A percentile compares a stretch with the other conserved stretches of the same genome.
phyloP scores from a whole-genome alignment of 2,888 invertebrate species.

The Lithophane socia region DNA sequence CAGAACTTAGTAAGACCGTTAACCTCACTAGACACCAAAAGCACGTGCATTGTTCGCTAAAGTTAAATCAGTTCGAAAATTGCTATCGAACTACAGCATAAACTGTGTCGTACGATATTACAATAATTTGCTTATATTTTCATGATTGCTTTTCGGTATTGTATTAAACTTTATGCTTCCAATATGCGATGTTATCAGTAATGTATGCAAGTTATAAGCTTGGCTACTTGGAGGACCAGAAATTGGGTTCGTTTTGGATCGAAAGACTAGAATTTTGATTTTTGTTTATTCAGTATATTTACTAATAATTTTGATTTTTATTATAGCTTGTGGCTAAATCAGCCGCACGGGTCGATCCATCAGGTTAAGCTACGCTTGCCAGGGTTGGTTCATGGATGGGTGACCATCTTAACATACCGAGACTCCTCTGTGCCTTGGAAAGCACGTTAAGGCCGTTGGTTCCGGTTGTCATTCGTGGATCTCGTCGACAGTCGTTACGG shows the following conservation, averaged over 20 bases:
- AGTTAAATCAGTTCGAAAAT: conserved; percentile 54
- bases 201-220: conserved; percentile 30
- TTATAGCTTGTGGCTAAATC: too few species aligned
- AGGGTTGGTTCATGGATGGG: too few species aligned
- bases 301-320: too few species aligned
- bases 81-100: conserved; percentile 42
- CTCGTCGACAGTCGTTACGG: too few species aligned
- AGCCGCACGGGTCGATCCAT: too few species aligned
- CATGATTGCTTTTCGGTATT: conserved; percentile 43
- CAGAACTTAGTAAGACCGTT: neutral
- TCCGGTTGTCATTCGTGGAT: too few species aligned
- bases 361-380: too few species aligned
- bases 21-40: conserved; percentile 10
- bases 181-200: conserved; percentile 39
- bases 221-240: neutral
- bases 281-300: too few species aligned
- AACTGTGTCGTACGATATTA: conserved; percentile 33
- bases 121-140: conserved; percentile 37
- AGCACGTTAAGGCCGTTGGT: too few species aligned
- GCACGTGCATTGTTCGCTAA: conserved; percentile 57
- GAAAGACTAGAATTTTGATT: neutral
- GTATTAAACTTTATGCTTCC: conserved; percentile 26
- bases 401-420: too few species aligned
- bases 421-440: too few species aligned
- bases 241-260: neutral